Evolutionary conservation across 2,888 invertebrate genomes (phyloP), one percentile per base, ranked within the genome.

Genomic region (Drosophila ustulata): DNA sequence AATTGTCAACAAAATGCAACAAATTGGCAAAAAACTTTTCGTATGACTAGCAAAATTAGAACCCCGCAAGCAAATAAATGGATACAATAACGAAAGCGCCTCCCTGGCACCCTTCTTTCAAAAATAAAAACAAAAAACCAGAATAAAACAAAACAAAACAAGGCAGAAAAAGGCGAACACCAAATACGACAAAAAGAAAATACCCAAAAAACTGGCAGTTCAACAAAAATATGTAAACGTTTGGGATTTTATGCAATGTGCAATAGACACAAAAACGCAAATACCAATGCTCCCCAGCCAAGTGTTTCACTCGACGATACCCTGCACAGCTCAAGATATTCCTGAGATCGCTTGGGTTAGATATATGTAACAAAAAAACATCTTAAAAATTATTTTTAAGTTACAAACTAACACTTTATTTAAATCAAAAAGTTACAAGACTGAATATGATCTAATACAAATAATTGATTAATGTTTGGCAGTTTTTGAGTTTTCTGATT

Each of bases 1-100:
- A 78, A 79, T 78, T 79, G 79, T 79, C 79, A 81, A 79, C 82
- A 81, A 79, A 79, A 79, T 79, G 79, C 79, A 79, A 79, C 79
- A 79, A 79, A 79, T 79, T 79, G 78, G 78, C 78, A 79, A 81
- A 81, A 79, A 79, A 79, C 66, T 79, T 78, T 81, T 71, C 71
- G 66, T 78, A 81, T 78, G 79, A 81, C 68, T 75, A 81, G 78
- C 82, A 75, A 79, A 79, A 79, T 82, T 78, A 71, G 66, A 81
- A 66, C 51, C 82, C 71, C 71, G 66, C 68, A 81, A 81, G 82
- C 82, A 81, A 79, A 81, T 81, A 81, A 66, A 65, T 53, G 65
- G 52, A 69, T 64, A 79, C 63, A 67, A 61, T 59, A 51, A 65
- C 67, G 49, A 49, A 62, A 63, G 7, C 13, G 18, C 39, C 39